Conservation (phyloP, 2,888 invertebrate genomes). For the Gymnoscelis rufifasciata region DNA sequence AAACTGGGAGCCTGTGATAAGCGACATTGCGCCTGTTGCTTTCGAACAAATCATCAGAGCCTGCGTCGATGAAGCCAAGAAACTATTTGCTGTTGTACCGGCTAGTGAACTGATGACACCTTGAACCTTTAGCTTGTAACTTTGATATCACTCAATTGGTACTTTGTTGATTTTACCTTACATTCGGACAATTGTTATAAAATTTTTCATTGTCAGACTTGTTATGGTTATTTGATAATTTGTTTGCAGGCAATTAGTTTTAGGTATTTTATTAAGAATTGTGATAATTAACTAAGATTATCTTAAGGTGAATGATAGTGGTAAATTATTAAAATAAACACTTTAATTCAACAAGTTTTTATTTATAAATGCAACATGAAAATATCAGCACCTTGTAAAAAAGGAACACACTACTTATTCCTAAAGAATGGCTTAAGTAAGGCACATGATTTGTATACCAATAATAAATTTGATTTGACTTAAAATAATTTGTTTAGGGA, state of each 20-base stretch:
- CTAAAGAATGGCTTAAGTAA: constrained; percentile 5
- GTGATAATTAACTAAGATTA: constrained; percentile 48
- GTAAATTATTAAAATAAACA: constrained; percentile 40
- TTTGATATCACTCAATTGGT: constrained; percentile 2
- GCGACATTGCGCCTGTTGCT: constrained; percentile 68
- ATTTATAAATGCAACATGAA: constrained; percentile 14
- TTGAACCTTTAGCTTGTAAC: constrained; percentile 26
- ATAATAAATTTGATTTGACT: too few relatives aligned
- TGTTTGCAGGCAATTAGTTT: constrained; percentile 34
- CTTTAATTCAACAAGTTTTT: constrained; percentile 6
- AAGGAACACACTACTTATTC: background rate
- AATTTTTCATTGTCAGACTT: too few relatives aligned
- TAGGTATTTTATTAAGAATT: constrained; percentile 35
- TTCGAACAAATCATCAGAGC: constrained; percentile 68
- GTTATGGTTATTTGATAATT: constrained; percentile 34
- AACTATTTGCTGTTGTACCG: constrained; percentile 65
- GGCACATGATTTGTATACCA: constrained; percentile 5
- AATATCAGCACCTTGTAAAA: background rate
- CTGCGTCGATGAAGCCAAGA: constrained; percentile 65
- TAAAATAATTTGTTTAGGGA: too few relatives aligned
- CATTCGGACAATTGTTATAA: too few relatives aligned
- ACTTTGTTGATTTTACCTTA: too few relatives aligned
- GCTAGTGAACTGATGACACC: constrained; percentile 49
- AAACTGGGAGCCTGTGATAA: constrained; percentile 71
- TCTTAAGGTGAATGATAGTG: constrained; percentile 32